These are phyloP conservation scores for Okamejei kenojei DNA, from an alignment of 2,797 vertebrate genomes.

Conservation along the genomic window DNA sequence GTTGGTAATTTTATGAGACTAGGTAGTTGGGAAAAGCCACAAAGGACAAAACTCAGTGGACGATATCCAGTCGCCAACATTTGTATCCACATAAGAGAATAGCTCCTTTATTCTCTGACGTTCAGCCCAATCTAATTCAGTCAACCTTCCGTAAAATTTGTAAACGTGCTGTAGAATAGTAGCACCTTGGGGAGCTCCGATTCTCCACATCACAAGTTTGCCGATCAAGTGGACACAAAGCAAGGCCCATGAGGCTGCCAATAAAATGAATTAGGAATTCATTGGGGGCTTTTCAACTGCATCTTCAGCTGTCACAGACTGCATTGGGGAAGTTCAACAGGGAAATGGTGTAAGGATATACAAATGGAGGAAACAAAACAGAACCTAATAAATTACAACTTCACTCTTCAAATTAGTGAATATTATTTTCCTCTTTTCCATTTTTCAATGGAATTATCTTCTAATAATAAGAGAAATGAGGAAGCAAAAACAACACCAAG, in stretches of 20 bases:
- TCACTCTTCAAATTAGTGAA: neutral
- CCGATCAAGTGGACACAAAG: neutral
- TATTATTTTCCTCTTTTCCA: neutral
- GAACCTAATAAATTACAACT: neutral
- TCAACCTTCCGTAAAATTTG: neutral
- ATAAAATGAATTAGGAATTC: neutral
- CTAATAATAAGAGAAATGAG: neutral
- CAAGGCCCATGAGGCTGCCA: neutral
- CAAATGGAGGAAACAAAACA: neutral
- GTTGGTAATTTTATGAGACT: neutral
- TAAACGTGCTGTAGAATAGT: neutral
- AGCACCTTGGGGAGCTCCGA: neutral
- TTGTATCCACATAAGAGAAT: neutral
- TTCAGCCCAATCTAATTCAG: neutral
- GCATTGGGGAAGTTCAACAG: neutral
- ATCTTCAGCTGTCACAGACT: neutral
- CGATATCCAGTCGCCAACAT: neutral
- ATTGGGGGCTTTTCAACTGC: neutral
- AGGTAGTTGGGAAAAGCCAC: neutral
- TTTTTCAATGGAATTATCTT: neutral
- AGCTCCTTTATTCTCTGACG: neutral
- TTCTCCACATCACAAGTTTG: neutral
- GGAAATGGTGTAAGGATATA: neutral
- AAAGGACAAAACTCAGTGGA: neutral
- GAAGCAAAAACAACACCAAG: neutral